Base-by-base conservation (phyloP, 2,797 vertebrate species). In the Fundulus diaphanus region DNA sequence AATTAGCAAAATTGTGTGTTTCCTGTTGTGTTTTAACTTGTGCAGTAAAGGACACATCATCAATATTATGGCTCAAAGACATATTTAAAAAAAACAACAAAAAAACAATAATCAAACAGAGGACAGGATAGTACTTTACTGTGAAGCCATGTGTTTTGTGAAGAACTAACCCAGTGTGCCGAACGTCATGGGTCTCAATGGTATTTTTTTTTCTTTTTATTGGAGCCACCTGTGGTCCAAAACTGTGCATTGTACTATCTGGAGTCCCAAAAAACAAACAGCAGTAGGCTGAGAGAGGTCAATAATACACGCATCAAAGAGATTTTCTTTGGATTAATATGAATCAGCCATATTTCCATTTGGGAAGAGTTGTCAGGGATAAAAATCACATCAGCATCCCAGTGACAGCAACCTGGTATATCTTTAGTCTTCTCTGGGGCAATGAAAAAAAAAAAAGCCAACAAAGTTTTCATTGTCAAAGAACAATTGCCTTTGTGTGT, bases 391-490 rank as follows among this genome's bases (percentile, higher is more conserved):
- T 74, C 73, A 82, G 71, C 82, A 87, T 87, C 49, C 0, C 59
- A 73, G 70, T 73, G 78, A 88, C 87, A 88, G 86, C 80, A 90
- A 92, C 92, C 83, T 78, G 93, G 90, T 93, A 93, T 91, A 91
- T 87, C 87, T 91, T 87, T 75, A 69, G 52, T 82, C 88, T 84
- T 85, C 80, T 87, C 68, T 71, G 65, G 79, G 81, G 80, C 82
- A 78, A 59, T 71, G 57, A 27, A 16, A 16, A 29, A 15, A 77
- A 85, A 82, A 86, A 87, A 89, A 91, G 79, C 82, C 80, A 87
- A 93, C 91, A 94, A 87, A 80, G 89, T 91, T 94, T 89, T 83
- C 83, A 90, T 93, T 94, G 93, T 94, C 81, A 80, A 87, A 82
- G 89, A 93, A 94, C 92, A 94, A 88, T 82, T 79, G 20, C 81